Base-by-base conservation (phyloP, 1,140 invertebrate genomes). In the Danaus melanippus region DNA sequence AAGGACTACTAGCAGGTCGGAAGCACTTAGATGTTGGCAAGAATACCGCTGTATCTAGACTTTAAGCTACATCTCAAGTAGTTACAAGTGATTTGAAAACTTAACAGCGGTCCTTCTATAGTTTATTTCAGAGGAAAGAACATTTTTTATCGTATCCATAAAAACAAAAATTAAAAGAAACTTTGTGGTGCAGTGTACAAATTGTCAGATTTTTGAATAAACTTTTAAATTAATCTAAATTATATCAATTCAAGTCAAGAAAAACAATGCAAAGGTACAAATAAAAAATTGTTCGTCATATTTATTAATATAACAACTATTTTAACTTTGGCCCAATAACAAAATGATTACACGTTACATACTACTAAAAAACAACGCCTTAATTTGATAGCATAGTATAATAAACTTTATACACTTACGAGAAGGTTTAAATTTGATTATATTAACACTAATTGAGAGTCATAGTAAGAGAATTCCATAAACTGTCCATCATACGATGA, bases 41-140 rank as follows among this genome's bases (percentile, higher is more conserved):
- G 68, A 66, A 67, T 69, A 62, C 60, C 60, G 70, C 65, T 76
- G 73, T 76, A 62, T 76, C 73, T 76, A 67, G 71, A 71, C 69
- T 73, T 65, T 62, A 64, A 55, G 70, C 63, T 73, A 63, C 66
- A 72, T 67, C 60, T 64, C 56, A 46, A 67, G 66, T 62, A 64
- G 66, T 53, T 62, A 67, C 58, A 64, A 55, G 32, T 55, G 53
- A 54, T 54, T 74, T 66, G 70, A 72, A 75, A 73, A 69, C 53
- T 64, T 71, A 75, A 73, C 67, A 62, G 71, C 47, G 53, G 45
- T 42, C 15, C 46, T 55, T 48, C 45, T 48, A 15, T 17, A 41
- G 40, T 42, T 32, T 32, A 32, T 32, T 7, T 0, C 6, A 1
- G 21, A 32, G 21, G 21, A 32, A 4, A 4, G 0, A 32, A 32